Conservation (phyloP, 2,113 vertebrate species). For the Gnathonemus echidnorhynchus region DNA sequence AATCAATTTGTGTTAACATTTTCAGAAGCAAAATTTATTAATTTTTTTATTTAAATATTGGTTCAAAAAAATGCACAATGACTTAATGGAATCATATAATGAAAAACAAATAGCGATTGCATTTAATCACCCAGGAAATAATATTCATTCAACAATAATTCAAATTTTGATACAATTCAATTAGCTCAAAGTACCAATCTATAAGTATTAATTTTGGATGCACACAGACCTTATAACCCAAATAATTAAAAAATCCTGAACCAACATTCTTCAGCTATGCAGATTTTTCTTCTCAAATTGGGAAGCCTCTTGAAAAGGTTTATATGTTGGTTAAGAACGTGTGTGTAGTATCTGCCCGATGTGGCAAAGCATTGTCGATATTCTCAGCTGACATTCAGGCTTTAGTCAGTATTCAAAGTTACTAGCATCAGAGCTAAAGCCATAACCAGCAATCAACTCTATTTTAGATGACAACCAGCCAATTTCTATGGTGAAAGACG, state of each 20-base stretch:
- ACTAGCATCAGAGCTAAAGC: not conserved
- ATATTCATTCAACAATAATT: not conserved
- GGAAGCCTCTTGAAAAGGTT: not conserved
- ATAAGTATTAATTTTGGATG: not conserved
- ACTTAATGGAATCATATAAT: not conserved
- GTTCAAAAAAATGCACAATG: not conserved
- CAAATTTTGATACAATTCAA: not conserved
- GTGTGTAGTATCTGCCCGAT: not conserved
- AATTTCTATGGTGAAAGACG: not conserved
- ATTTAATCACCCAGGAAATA: not conserved
- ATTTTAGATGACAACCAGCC: not conserved
- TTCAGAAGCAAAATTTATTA: not conserved
- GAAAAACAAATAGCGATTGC: not conserved
- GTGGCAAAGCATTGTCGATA: not conserved
- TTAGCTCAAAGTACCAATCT: not conserved
- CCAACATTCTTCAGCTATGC: not conserved
- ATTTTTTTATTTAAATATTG: not conserved
- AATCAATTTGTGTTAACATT: not conserved
- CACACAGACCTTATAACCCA: not conserved
- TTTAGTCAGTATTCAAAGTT: not conserved
- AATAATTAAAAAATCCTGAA: not conserved
- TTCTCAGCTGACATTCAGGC: not conserved
- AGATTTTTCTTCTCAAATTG: not conserved
- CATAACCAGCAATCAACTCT: not conserved
- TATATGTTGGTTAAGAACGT: not conserved